Conservation (phyloP, 2,113 vertebrate species). For the Columba janthina region DNA sequence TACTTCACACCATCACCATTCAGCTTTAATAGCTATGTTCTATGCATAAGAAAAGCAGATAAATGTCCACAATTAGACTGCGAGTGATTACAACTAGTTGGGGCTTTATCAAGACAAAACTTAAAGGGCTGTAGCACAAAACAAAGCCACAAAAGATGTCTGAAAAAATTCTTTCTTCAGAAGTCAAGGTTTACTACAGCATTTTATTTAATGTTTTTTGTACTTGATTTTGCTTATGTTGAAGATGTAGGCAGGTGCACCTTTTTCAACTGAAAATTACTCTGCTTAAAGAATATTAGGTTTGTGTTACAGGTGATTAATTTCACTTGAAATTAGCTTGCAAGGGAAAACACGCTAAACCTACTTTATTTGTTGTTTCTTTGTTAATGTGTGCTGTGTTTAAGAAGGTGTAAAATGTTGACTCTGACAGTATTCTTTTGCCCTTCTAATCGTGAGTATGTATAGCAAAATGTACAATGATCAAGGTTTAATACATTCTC, state of each 20-base stretch:
- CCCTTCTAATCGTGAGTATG: not conserved
- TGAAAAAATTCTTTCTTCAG: constrained; percentile 78
- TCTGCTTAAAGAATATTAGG: constrained; percentile 70
- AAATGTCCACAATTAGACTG: constrained; percentile 97
- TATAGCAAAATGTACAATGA: not conserved
- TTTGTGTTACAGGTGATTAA: constrained; percentile 68
- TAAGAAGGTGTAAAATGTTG: constrained; percentile 31
- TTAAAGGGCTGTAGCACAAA: constrained; percentile 84
- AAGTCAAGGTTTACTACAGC: constrained; percentile 74
- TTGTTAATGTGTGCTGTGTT: not conserved
- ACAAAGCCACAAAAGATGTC: constrained; percentile 86
- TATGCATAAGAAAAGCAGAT: constrained; percentile 89
- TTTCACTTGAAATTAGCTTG: constrained; percentile 68
- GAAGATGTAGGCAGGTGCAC: constrained; percentile 87
- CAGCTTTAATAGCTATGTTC: constrained; percentile 90
- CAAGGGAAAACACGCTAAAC: constrained; percentile 56
- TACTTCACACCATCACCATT: constrained; percentile 92
- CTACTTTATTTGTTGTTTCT: constrained; percentile 44
- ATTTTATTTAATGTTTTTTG: constrained; percentile 75
- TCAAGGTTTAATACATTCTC: not conserved
- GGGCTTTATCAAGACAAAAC: constrained; percentile 87
- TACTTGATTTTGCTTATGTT: constrained; percentile 82
- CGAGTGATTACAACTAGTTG: constrained; percentile 89
- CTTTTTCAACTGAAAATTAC: constrained; percentile 76
- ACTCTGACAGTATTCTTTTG: constrained; percentile 1